phyloP scores from a whole-genome alignment of 2,888 invertebrate species.

The Agriopis marginaria region DNA sequence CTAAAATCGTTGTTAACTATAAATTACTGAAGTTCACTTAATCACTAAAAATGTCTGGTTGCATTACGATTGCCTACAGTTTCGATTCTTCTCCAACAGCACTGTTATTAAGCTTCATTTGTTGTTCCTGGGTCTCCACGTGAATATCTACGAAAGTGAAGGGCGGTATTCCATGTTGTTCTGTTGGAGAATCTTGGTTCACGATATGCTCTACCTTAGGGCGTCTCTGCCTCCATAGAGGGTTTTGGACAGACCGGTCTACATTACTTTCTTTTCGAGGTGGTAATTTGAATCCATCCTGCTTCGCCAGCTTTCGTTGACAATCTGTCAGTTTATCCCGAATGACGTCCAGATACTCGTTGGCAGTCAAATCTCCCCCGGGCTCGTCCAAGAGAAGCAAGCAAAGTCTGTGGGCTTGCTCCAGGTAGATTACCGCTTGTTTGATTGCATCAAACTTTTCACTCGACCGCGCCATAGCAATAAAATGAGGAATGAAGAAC shows the following conservation, averaged over 20 bases:
- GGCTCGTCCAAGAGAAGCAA: constrained; percentile 87
- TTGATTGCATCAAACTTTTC: constrained; percentile 86
- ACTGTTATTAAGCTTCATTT: constrained; percentile 57
- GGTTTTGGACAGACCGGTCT: constrained; percentile 57
- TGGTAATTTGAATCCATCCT: constrained; percentile 74
- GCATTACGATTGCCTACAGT: constrained; percentile 53
- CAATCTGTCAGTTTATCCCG: constrained; percentile 80
- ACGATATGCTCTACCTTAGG: constrained; percentile 69
- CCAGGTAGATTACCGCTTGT: constrained; percentile 89
- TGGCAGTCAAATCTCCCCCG: constrained; percentile 83
- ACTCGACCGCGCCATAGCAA: constrained; percentile 89
- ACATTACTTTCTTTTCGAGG: constrained; percentile 66
- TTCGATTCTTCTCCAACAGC: constrained; percentile 72
- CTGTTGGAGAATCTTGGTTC: constrained; percentile 71
- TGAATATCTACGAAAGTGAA: constrained; percentile 79
- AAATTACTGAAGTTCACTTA: background rate
- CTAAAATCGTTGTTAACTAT: no score
- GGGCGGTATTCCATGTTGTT: constrained; percentile 59
- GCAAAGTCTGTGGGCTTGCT: constrained; percentile 89
- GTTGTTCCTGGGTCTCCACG: constrained; percentile 54
- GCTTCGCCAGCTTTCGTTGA: constrained; percentile 74
- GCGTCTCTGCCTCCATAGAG: constrained; percentile 60
- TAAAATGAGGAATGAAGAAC: constrained; percentile 90
- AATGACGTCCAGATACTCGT: constrained; percentile 85
- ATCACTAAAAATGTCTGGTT: background rate